Conservation (phyloP, 2,113 vertebrate genomes). For the Brienomyrus longianalis region DNA sequence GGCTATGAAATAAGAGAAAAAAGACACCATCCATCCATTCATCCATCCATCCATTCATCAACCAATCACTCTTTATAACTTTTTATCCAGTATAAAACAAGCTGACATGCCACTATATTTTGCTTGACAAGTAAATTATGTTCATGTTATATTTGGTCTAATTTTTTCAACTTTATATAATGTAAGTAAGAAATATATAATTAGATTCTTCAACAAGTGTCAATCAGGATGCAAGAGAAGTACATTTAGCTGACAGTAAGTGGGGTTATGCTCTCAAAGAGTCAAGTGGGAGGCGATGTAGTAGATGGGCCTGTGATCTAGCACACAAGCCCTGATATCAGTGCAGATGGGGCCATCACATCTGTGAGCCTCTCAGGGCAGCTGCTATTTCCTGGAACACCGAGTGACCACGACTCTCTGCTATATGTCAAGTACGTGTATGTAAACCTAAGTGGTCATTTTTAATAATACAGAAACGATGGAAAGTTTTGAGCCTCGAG, state of each 20-base stretch:
- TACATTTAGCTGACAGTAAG: neutral
- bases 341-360: neutral
- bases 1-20: neutral
- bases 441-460: conserved; percentile 12
- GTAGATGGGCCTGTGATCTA: neutral
- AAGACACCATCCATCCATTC: neutral
- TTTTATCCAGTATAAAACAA: neutral
- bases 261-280: neutral
- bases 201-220: neutral
- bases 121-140: neutral
- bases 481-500: conserved; percentile 46
- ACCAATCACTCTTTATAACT: neutral
- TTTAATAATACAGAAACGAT: conserved; percentile 38
- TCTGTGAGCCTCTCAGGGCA: neutral
- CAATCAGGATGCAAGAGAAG: neutral
- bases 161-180: neutral
- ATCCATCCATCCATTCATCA: neutral
- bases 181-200: neutral
- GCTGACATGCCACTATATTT: neutral
- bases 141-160: neutral
- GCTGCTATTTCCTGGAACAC: neutral
- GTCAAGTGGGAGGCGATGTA: neutral
- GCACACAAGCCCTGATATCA: neutral
- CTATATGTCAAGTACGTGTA: neutral
- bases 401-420: neutral